Base-by-base conservation (phyloP, 2,888 invertebrate genomes). In the Rhimphoctona megacephalus region DNA sequence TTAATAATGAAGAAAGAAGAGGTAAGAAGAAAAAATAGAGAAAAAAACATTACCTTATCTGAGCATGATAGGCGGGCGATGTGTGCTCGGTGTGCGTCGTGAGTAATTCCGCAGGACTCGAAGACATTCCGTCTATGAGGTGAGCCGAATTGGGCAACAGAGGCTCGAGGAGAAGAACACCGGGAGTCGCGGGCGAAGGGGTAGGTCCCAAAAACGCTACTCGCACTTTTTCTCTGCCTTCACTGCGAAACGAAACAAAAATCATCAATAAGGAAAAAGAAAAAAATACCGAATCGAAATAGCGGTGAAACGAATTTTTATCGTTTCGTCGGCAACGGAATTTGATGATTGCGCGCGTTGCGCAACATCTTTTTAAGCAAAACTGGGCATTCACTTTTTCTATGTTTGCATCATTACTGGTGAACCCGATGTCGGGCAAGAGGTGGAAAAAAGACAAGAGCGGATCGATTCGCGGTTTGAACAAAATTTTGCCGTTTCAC, bases 11-110 rank as follows among this genome's bases (percentile, higher is more conserved):
- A n/a, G n/a, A n/a, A n/a, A n/a, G 17, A 19, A 52, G 11, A 33
- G n/a, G 52, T 33, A 33, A 52, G 36, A 9, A 22, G 54, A 52
- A 39, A 39, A 30, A 11, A 57, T 25, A 3, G 19, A 33, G 43
- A 43, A 30, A 30, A 43, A 33, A 49, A n/a, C 22, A 67, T 89
- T 90, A 94, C 94, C 94, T 94, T 87, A 94, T 94, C 90, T 94
- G 94, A 88, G 94, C 91, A 89, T 94, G 94, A 80, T 94, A 94
- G 83, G 94, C 92, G 76, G 94, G 94, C 36, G 93, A 92, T 78
- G 93, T 94, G 90, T 94, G 94, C 82, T 94, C 94, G 84, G 94
- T 93, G 88, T 94, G 94, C 85, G 94, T 92, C 85, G 94, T 94
- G 64, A 94, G 90, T 81, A 94, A 92, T 91, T 94, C 94, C 83